Evolutionary conservation across 2,113 vertebrate genomes (phyloP), one percentile per base, ranked within the genome.

Genomic region (Spilogale gracilis): DNA sequence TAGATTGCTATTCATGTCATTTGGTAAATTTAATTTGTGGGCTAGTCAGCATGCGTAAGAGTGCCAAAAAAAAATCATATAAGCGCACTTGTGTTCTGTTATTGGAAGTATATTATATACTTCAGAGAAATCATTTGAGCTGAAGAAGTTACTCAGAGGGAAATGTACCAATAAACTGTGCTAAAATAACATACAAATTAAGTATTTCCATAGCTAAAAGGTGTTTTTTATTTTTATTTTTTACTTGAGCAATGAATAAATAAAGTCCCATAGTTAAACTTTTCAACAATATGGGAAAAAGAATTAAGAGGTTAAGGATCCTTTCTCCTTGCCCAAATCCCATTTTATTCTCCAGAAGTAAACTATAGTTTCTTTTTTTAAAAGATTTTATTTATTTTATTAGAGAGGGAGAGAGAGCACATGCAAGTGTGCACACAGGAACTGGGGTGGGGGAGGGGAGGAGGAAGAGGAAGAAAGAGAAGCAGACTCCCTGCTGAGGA

Each of bases 291-390:
- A 67, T 56, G 6, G 32, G 48, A 63, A 86, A 84, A 84, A 54
- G 16, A 94, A 94, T 52, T 83, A 32, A 82, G 52, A 84, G n/a
- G 25, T 78, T 65, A 86, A 86, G 38, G 1, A 16, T 94, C n/a
- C 48, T 92, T 86, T 92, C 21, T 79, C 12, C 27, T 27, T 80
- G 1, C 13, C 88, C 9, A 30, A 92, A 78, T 71, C 13, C 13
- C 43, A 94, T 92, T 95, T 95, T 86, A 14, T 73, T 30, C 11
- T 3, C 9, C 60, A 83, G 85, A 96, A 83, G 65, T 69, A 95
- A 92, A 65, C 16, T 1, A 0, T 38, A 32, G 69, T 65, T 65
- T n/a, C n/a, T 67, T 67, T 61, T 58, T 2, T 61, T 63, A 32
- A 0, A 9, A 67, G 32, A 67, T 67, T 67, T 67, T n/a, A 65